These are phyloP conservation scores for Lepidochrysops patricia DNA, from an alignment of 2,888 invertebrate species.

Conservation along the genomic window DNA sequence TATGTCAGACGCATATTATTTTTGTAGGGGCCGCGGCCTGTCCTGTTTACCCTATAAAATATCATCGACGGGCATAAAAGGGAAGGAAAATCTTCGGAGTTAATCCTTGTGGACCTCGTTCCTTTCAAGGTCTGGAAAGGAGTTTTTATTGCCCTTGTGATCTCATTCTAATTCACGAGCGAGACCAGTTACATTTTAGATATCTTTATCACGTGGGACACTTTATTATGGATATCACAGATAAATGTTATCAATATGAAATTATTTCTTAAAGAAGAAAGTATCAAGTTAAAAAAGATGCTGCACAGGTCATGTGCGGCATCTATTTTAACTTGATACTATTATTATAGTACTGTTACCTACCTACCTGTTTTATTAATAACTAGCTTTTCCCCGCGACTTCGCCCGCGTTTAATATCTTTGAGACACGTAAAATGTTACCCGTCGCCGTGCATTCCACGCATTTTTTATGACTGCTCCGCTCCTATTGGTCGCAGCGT, in stretches of 20 bases:
- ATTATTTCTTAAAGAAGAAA: background rate
- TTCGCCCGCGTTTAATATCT: too few species aligned
- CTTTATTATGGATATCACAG: background rate
- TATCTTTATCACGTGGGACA: constrained; percentile 1
- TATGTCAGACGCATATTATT: constrained; percentile 57
- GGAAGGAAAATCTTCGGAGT: constrained; percentile 26
- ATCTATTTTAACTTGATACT: too few species aligned
- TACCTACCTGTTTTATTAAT: too few species aligned
- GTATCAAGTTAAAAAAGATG: too few species aligned
- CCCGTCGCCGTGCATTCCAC: too few species aligned
- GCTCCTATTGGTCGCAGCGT: too few species aligned
- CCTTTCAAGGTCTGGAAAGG: constrained; percentile 10
- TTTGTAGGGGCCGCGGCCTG: constrained; percentile 53
- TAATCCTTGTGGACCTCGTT: constrained; percentile 19
- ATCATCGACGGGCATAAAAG: constrained; percentile 41
- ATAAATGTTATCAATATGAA: background rate
- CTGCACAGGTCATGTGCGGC: too few species aligned
- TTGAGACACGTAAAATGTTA: too few species aligned
- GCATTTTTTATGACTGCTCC: too few species aligned
- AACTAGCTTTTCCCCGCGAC: too few species aligned
- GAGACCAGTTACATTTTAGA: constrained; percentile 9
- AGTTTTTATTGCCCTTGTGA: constrained; percentile 13
- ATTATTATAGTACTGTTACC: too few species aligned
- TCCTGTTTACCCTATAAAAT: constrained; percentile 56
- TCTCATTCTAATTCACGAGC: constrained; percentile 11